Evolutionary conservation across 2,113 vertebrate species (phyloP).

Genomic region (Callipepla californica): DNA sequence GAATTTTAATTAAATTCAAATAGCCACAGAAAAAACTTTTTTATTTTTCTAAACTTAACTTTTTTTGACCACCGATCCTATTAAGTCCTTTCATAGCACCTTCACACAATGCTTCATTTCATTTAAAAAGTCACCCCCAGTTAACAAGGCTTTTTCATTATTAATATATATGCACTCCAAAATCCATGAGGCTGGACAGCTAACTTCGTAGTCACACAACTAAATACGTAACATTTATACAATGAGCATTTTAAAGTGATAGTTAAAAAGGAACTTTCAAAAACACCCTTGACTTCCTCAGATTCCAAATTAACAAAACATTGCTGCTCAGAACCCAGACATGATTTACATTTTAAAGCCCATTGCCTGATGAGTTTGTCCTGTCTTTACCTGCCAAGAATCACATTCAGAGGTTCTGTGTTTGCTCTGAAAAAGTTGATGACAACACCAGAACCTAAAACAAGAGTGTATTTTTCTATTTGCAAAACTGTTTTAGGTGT

Average conservation of each 20-base stretch:
- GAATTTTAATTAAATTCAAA: conserved; percentile 11
- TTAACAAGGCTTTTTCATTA: background rate
- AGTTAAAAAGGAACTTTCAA: background rate
- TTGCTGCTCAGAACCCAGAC: background rate
- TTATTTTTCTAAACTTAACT: background rate
- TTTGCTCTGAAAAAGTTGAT: conserved; percentile 45
- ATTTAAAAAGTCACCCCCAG: background rate
- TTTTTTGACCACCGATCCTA: background rate
- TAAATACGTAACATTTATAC: background rate
- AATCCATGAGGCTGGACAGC: background rate
- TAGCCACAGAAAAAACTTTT: background rate
- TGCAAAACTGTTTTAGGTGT: conserved; percentile 37
- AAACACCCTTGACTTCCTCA: background rate
- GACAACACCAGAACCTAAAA: conserved; percentile 50
- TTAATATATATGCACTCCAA: background rate
- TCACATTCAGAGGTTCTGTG: conserved; percentile 35
- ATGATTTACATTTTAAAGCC: background rate
- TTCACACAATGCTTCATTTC: background rate
- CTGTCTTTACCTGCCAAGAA: conserved; percentile 55
- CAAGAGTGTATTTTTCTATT: conserved; percentile 25
- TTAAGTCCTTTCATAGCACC: background rate
- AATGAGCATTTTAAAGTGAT: background rate
- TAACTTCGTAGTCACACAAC: background rate
- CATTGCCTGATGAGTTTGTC: conserved; percentile 17
- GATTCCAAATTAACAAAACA: conserved; percentile 3